phyloP scores from a whole-genome alignment of 1,140 invertebrate species.

The Neodiprion pinetum region DNA sequence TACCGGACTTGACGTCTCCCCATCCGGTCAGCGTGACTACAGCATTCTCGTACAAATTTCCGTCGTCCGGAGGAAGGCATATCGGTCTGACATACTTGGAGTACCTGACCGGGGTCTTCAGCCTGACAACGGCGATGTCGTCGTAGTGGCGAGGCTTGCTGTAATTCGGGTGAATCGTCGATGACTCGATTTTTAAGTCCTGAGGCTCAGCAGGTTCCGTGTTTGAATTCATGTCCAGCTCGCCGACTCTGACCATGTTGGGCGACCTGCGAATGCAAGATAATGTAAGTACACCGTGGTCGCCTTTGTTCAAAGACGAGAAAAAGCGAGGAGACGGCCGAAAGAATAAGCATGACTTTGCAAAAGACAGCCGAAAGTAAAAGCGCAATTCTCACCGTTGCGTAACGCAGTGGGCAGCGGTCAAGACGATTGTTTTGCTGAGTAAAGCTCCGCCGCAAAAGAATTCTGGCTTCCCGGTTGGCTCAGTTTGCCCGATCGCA shows the following conservation, averaged over 20 bases:
- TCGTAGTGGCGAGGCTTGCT: conserved; percentile 54
- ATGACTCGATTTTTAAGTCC: neutral
- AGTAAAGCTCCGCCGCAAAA: neutral
- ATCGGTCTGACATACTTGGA: conserved; percentile 52
- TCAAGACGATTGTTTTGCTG: neutral
- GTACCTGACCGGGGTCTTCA: conserved; percentile 44
- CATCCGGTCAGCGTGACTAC: conserved; percentile 49
- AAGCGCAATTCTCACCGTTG: neutral
- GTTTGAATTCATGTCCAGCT: neutral
- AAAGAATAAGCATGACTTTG: too few relatives aligned
- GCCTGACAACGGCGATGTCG: conserved; percentile 62
- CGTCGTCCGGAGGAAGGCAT: conserved; percentile 51
- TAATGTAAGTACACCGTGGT: too few relatives aligned
- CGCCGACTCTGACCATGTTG: neutral
- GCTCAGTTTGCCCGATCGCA: neutral
- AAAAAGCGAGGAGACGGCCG: too few relatives aligned
- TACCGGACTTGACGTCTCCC: conserved; percentile 33
- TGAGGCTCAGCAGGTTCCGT: neutral
- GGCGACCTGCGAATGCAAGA: neutral
- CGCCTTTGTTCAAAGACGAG: too few relatives aligned
- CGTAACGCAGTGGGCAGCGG: neutral
- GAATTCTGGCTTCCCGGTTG: neutral
- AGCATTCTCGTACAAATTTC: conserved; percentile 25
- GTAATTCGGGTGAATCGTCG: conserved; percentile 53
- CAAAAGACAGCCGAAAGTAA: too few relatives aligned